Evolutionary conservation across 1,140 invertebrate genomes (phyloP).

Genomic region (Muscidifurax raptorellus): DNA sequence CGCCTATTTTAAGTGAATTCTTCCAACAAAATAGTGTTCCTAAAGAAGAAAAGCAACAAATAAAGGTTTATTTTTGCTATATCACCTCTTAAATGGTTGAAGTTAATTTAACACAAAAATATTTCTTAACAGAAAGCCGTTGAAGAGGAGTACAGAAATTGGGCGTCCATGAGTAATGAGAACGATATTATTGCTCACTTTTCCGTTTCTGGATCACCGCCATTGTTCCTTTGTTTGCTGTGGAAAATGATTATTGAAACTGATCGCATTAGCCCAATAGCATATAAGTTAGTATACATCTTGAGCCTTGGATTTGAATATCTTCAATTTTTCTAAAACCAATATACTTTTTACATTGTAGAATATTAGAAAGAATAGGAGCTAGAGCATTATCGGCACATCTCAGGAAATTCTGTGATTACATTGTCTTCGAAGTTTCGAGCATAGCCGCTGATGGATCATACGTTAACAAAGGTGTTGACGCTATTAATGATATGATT

Average conservation of each 20-base stretch:
- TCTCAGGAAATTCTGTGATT: constrained; percentile 95
- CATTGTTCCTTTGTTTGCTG: constrained; percentile 91
- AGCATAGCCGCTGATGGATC: constrained; percentile 88
- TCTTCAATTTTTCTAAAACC: constrained; percentile 20
- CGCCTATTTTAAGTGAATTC: constrained; percentile 91
- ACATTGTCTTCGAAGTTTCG: constrained; percentile 93
- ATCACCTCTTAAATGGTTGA: neutral
- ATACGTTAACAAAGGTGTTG: constrained; percentile 94
- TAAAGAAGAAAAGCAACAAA: constrained; percentile 91
- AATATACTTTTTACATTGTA: constrained; percentile 69
- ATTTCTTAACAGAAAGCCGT: constrained; percentile 83
- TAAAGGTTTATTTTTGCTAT: constrained; percentile 78
- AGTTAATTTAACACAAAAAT: neutral
- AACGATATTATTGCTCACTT: constrained; percentile 98
- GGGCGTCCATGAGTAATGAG: constrained; percentile 97
- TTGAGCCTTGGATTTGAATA: neutral
- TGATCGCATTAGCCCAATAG: constrained; percentile 92
- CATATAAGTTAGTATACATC: constrained; percentile 86
- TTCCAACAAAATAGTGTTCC: constrained; percentile 88
- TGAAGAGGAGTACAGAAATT: constrained; percentile 96
- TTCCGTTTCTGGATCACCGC: constrained; percentile 90
- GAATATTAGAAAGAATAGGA: constrained; percentile 94
- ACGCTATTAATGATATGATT: constrained; percentile 96
- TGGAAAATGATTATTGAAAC: constrained; percentile 98
- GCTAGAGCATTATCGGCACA: constrained; percentile 92